Conservation (phyloP, 2,888 invertebrate genomes). For the Lasioglossum villosulum region DNA sequence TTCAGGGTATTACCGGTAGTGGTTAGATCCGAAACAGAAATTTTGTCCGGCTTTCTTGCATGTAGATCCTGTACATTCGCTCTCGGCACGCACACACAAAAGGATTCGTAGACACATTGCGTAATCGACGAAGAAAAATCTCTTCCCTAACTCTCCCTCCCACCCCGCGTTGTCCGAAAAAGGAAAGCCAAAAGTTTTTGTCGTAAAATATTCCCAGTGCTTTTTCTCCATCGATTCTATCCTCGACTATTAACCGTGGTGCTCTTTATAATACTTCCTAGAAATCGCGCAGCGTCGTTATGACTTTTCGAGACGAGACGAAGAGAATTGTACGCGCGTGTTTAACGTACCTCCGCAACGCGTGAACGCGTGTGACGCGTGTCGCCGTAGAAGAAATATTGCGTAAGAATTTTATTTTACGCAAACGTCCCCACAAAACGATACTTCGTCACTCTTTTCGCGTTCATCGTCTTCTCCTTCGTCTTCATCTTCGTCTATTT, state of each 20-base stretch:
- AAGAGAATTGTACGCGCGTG: slow-evolving; percentile 27
- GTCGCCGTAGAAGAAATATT: slow-evolving; percentile 24
- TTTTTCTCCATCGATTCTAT: slow-evolving; percentile 52
- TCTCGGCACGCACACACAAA: slow-evolving; percentile 63
- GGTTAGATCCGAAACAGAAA: slow-evolving; percentile 83
- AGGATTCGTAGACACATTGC: slow-evolving; percentile 69
- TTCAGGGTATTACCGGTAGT: slow-evolving; percentile 90
- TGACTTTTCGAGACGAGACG: slow-evolving; percentile 48
- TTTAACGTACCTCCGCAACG: neutral
- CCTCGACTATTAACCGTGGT: slow-evolving; percentile 37
- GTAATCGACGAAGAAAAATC: slow-evolving; percentile 48
- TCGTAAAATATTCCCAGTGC: slow-evolving; percentile 48
- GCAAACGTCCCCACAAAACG: slow-evolving; percentile 69
- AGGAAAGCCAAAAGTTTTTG: slow-evolving; percentile 29
- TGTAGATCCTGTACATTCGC: slow-evolving; percentile 74
- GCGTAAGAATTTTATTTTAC: slow-evolving; percentile 41
- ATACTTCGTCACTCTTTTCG: slow-evolving; percentile 22
- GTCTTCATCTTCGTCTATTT: neutral
- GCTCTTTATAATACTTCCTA: slow-evolving; percentile 34
- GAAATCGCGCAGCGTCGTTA: slow-evolving; percentile 54
- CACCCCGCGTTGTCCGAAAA: slow-evolving; percentile 17
- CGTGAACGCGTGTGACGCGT: neutral
- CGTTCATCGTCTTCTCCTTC: neutral
- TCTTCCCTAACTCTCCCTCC: neutral
- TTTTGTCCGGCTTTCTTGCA: slow-evolving; percentile 74